These are phyloP conservation scores for Mustela lutreola DNA, from an alignment of 2,113 vertebrate genomes.

Conservation along the genomic window DNA sequence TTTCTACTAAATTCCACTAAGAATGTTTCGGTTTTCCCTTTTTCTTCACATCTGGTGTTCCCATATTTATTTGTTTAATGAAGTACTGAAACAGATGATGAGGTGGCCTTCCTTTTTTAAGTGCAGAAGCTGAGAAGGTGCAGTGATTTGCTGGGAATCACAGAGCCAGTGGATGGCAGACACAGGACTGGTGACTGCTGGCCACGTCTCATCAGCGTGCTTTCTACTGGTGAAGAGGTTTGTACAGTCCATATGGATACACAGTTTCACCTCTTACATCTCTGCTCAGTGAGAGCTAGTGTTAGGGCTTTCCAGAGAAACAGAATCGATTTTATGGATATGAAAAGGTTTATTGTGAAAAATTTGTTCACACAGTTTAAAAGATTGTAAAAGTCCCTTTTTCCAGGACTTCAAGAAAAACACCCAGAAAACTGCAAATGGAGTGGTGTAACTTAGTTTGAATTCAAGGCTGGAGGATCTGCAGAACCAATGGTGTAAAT, in stretches of 20 bases:
- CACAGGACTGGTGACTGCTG: not conserved
- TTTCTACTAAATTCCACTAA: not conserved
- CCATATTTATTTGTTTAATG: not conserved
- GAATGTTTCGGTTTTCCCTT: not conserved
- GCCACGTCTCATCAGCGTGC: no score
- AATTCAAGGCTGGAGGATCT: not conserved
- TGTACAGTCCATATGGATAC: fast-evolving
- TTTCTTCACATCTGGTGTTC: not conserved
- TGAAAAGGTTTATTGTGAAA: not conserved
- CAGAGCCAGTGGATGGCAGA: not conserved
- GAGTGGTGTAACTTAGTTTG: not conserved
- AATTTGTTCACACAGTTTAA: not conserved
- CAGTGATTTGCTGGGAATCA: fast-evolving
- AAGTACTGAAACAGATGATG: no score
- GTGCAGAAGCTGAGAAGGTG: not conserved
- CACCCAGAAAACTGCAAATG: not conserved
- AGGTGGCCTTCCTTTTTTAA: not conserved
- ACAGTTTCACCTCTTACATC: not conserved
- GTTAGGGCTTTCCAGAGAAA: not conserved
- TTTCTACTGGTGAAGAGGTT: not conserved
- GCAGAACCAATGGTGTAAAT: not conserved
- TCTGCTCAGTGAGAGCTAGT: not conserved
- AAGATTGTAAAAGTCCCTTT: not conserved
- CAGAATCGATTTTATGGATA: not conserved
- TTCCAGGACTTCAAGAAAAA: not conserved